Base-by-base conservation (phyloP, 2,888 invertebrate species). In the Ochropacha duplaris region DNA sequence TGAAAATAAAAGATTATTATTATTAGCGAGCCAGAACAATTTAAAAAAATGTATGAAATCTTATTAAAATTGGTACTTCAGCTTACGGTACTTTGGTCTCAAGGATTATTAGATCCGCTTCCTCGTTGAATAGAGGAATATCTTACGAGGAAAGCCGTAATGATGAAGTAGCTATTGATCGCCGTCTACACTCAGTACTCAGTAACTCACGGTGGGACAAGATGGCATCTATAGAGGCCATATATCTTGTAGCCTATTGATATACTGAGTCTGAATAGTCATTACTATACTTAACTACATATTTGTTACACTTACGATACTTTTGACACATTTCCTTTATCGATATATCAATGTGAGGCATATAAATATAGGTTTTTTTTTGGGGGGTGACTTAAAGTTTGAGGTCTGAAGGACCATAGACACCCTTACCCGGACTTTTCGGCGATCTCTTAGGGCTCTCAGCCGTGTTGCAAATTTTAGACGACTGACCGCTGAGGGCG, bases 181-280 rank as follows among this genome's bases (percentile, higher is more conserved):
- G 63, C 66, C 62, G 63, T 39, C 54, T 63, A 62, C 57, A 65
- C 63, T 68, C 62, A 57, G 54, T 64, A 39, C 58, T 62, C 60
- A 26, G 65, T 66, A 63, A 57, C 65, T 66, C 62, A 31, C 31
- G 61, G 52, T 34, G 68, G 58, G 58, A 62, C 60, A 61, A 63
- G 68, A 62, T 74, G 67, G 61, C 69, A 72, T 66, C 66, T 71
- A 68, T 73, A 68, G 74, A 62, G 70, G 61, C 56, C 68, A 69
- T 76, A 76, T 66, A 78, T 79, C 76, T 77, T 72, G 61, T 66
- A 61, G 60, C 49, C 61, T 66, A 69, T 78, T 68, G 68, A 71
- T 67, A 64, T 66, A 66, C 56, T 59, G 62, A 60, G 54, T 68
- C 64, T 61, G 57, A 60, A 34, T n/a, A 31, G 52, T 31, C 52